Evolutionary conservation across 2,888 invertebrate species (phyloP).

Genomic region (Stenoptilia bipunctidactyla): DNA sequence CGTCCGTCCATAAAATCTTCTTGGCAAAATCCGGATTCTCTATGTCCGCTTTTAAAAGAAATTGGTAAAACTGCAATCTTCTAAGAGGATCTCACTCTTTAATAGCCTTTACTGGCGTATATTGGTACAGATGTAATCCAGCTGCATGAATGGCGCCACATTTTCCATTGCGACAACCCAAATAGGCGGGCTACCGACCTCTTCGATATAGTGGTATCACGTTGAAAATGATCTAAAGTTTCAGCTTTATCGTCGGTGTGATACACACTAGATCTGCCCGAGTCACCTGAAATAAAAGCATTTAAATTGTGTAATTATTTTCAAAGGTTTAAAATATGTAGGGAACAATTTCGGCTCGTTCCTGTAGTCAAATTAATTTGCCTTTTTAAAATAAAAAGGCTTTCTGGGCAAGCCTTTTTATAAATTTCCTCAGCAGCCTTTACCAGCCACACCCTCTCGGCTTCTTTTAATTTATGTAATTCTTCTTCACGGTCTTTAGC

Average conservation of each 20-base stretch:
- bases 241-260: conserved; percentile 3
- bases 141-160: conserved; percentile 4
- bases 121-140: conserved; percentile 1
- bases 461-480: too few relatives aligned
- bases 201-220: conserved; percentile 1
- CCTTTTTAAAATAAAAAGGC: too few relatives aligned
- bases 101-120: conserved; percentile 1
- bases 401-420: too few relatives aligned
- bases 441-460: too few relatives aligned
- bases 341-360: too few relatives aligned
- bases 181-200: neutral
- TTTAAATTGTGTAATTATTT: too few relatives aligned
- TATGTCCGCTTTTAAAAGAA: conserved; percentile 3
- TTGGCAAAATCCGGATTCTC: conserved; percentile 2
- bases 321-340: too few relatives aligned
- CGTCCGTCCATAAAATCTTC: neutral
- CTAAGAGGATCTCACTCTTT: conserved; percentile 3
- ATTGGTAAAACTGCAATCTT: conserved; percentile 3
- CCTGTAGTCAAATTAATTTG: too few relatives aligned
- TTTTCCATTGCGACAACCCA: conserved; percentile 4
- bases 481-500: too few relatives aligned
- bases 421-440: too few relatives aligned
- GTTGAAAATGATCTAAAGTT: conserved; percentile 12
- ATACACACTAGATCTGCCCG: neutral
- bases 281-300: neutral